Percentiles rank a stretch among this genome's conserved stretches.
phyloP scores from a whole-genome alignment of 1,140 invertebrate species.

The Pollicipes pollicipes region DNA sequence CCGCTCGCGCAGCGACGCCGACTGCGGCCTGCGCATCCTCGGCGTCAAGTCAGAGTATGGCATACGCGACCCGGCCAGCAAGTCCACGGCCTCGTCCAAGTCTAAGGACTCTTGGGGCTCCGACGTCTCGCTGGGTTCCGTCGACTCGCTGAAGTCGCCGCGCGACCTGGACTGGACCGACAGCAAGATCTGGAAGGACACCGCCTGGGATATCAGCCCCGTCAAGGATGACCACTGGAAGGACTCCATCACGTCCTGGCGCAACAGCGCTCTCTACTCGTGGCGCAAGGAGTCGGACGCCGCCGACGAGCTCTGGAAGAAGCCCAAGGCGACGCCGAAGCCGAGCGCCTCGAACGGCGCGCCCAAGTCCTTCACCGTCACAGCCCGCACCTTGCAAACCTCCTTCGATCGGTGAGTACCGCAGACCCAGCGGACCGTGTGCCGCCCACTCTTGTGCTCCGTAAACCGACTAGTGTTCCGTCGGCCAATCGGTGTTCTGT shows the following conservation, averaged over 20 bases:
- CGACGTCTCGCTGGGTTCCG: not conserved
- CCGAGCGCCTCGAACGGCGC: no score
- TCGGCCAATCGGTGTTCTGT: no score
- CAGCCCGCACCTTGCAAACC: not conserved
- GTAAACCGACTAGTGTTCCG: no score
- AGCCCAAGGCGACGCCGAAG: not conserved
- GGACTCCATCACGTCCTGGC: not conserved
- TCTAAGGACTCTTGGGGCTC: not conserved
- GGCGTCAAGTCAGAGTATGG: not conserved
- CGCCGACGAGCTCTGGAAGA: not conserved
- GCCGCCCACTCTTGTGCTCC: no score
- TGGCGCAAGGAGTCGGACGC: not conserved
- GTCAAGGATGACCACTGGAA: not conserved
- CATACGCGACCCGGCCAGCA: not conserved
- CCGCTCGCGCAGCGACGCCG: not conserved
- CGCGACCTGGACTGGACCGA: not conserved
- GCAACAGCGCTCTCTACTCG: not conserved
- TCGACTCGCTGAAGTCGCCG: not conserved
- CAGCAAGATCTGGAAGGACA: not conserved
- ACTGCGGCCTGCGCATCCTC: not conserved
- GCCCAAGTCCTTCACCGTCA: not conserved
- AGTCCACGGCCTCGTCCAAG: not conserved
- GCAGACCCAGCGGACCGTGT: no score
- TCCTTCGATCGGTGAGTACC: not conserved
- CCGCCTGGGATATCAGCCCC: not conserved